Base-by-base conservation (phyloP, 1,140 invertebrate genomes). In the Dendroctonus ponderosae region DNA sequence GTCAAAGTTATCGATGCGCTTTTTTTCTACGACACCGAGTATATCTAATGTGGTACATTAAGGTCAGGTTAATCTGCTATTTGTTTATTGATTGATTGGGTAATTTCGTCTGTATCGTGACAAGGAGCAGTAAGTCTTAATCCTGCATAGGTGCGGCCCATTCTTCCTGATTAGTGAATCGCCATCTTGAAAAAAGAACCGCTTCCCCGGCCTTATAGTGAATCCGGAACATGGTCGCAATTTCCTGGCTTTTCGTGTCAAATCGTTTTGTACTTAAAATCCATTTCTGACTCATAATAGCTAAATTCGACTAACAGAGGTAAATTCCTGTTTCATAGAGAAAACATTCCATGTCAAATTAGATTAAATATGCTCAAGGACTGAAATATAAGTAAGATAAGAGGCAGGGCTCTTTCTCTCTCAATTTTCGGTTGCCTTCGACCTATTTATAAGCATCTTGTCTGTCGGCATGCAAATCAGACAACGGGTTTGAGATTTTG, bases 371-470 rank as follows among this genome's bases (percentile, higher is more conserved):
- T 3, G 26, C 26, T 26, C 3, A 26, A 3, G 26, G 26, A 26
- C 26, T 26, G 26, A 26, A 26, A 26, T 26, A 26, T 26, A 26
- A 26, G 26, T 26, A 26, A 26, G 26, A 26, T 26, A 26, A 26
- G 26, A 26, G 26, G 26, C 26, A 26, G 26, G 26, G 26, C 26
- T 7, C 41, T 15, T 44, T 54, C 39, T 44, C 56, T 49, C 39
- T 66, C 48, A 12, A 56, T 58, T 57, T 58, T 51, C 51, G 67
- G 62, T 71, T 77, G 73, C 74, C 74, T 77, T 77, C 75, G 69
- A 67, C 68, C 74, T 76, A 77, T 78, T 78, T 78, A 78, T 77
- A 78, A 77, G 77, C 76, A 78, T 78, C 75, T 76, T 77, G 72
- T 63, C 74, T 76, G 76, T 77, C 76, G 76, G 72, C 75, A 78